Evolutionary conservation across 2,797 vertebrate species (phyloP).

Genomic region (Peromyscus melanophrys): DNA sequence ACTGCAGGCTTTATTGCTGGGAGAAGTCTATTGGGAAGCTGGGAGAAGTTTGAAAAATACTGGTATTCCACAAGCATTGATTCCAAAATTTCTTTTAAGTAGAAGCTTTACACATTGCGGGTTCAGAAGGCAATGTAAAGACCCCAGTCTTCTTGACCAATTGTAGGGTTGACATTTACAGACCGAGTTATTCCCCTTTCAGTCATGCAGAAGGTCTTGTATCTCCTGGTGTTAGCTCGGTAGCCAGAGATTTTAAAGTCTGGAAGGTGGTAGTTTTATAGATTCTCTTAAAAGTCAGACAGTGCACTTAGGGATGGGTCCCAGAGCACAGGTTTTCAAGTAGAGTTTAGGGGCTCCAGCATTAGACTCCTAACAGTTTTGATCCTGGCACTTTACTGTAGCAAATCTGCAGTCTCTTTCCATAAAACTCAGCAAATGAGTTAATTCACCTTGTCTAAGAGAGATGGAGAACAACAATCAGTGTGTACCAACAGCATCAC

Average conservation of each 20-base stretch:
- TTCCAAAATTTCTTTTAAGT: neutral
- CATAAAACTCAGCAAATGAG: neutral
- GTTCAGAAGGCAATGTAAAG: neutral
- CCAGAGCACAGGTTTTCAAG: neutral
- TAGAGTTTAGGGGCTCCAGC: too few species aligned
- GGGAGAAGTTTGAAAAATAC: neutral
- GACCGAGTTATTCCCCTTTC: neutral
- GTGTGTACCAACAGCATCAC: neutral
- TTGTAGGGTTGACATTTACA: too few species aligned
- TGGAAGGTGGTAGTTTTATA: neutral
- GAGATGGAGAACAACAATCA: accelerated
- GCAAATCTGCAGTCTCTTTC: neutral
- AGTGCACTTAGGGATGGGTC: neutral
- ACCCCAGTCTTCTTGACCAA: too few species aligned
- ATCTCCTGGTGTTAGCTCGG: neutral
- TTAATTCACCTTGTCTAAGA: neutral
- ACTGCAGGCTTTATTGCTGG: neutral
- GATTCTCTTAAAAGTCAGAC: neutral
- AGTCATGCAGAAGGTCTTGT: neutral
- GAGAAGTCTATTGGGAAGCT: neutral
- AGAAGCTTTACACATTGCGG: neutral
- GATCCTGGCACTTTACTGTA: neutral
- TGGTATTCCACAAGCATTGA: neutral
- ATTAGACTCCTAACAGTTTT: neutral
- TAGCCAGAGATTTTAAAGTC: neutral